These are phyloP conservation scores for Heliconius aoede DNA, from an alignment of 2,888 invertebrate species.

Conservation along the genomic window DNA sequence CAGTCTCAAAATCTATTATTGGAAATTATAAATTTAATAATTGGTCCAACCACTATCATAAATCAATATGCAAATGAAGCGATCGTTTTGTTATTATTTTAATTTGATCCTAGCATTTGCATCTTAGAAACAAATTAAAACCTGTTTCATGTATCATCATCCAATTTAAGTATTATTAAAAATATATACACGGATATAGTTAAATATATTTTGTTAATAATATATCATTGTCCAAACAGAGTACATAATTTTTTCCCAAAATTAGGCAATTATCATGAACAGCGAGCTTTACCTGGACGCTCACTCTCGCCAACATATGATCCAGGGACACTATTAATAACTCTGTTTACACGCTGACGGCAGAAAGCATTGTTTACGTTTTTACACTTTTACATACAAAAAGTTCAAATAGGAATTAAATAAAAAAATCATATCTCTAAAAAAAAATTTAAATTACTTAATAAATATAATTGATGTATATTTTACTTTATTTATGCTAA, in stretches of 20 bases:
- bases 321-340: slow-evolving; percentile 72
- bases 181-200: not conserved
- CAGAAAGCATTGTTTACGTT: slow-evolving; percentile 75
- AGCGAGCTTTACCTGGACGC: slow-evolving; percentile 52
- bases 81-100: not conserved
- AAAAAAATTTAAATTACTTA: not conserved
- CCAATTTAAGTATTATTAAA: slow-evolving; percentile 31
- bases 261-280: slow-evolving; percentile 47
- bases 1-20: not conserved
- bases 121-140: slow-evolving; percentile 31
- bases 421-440: not conserved
- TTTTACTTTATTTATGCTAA: too few species aligned
- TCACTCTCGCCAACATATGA: slow-evolving; percentile 54
- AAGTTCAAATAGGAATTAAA: slow-evolving; percentile 35
- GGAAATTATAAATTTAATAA: not conserved
- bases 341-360: slow-evolving; percentile 71
- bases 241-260: not conserved
- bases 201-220: not conserved
- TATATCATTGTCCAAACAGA: not conserved
- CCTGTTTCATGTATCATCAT: slow-evolving; percentile 41
- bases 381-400: slow-evolving; percentile 49
- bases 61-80: slow-evolving; percentile 14
- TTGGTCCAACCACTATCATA: not conserved
- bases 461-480: not conserved
- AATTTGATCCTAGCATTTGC: slow-evolving; percentile 1